A percentile compares a stretch with the other conserved stretches of the same genome.
These are phyloP conservation scores for Eulemur mongoz DNA, from an alignment of 2,797 vertebrate genomes.

Conservation along the genomic window DNA sequence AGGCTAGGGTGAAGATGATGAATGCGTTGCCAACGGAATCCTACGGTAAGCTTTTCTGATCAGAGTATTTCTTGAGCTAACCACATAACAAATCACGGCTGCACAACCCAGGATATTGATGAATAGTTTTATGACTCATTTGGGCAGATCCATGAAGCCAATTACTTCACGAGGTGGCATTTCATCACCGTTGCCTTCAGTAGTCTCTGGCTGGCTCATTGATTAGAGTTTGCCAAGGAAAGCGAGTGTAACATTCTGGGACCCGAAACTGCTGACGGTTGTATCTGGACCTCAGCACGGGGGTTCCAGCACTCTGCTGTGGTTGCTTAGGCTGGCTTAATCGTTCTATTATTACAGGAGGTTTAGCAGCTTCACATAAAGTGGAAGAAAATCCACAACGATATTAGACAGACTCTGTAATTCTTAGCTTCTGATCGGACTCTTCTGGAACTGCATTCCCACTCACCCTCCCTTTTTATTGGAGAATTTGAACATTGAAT, in stretches of 20 bases:
- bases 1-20: constrained; percentile 71
- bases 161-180: constrained; percentile 81
- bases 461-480: neutral
- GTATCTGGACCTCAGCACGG: neutral
- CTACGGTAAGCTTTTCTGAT: constrained; percentile 70
- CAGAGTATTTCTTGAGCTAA: constrained; percentile 49
- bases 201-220: constrained; percentile 78
- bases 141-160: constrained; percentile 82
- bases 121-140: constrained; percentile 81
- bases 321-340: constrained; percentile 65
- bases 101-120: constrained; percentile 76
- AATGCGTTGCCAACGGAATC: constrained; percentile 65
- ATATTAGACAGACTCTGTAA: constrained; percentile 59
- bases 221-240: constrained; percentile 75
- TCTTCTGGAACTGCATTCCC: neutral
- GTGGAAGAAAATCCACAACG: constrained; percentile 33
- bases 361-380: constrained; percentile 37
- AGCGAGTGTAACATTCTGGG: constrained; percentile 18
- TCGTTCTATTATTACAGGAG: constrained; percentile 70
- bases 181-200: constrained; percentile 79
- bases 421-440: neutral
- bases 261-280: constrained; percentile 60
- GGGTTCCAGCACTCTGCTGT: neutral
- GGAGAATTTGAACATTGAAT: constrained; percentile 67
- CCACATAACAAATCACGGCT: constrained; percentile 39